Conservation (phyloP, 1,140 invertebrate genomes). For the Nomia melanderi region DNA sequence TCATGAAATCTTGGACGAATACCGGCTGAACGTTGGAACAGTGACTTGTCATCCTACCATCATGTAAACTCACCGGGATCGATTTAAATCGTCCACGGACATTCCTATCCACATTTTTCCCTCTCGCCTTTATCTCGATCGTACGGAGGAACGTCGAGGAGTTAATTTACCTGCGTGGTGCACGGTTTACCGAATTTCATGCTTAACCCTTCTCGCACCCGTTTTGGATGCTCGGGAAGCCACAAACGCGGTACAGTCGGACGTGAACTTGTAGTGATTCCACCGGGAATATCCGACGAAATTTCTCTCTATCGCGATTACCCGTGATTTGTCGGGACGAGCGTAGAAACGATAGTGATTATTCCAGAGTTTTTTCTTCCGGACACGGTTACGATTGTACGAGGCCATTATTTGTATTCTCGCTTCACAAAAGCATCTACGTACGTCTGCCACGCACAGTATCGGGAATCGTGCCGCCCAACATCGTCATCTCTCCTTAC, state of each 20-base stretch:
- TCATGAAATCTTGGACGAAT: slow-evolving; percentile 58
- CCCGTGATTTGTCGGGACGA: not conserved
- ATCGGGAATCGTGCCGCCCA: slow-evolving; percentile 46
- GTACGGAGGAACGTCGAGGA: no score
- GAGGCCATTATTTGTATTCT: not conserved
- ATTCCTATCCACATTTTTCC: not conserved
- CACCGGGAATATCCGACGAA: not conserved
- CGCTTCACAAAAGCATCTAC: slow-evolving; percentile 3
- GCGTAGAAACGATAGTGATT: not conserved
- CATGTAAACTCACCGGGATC: not conserved
- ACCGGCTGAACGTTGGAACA: slow-evolving; percentile 28
- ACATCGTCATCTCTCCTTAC: slow-evolving; percentile 39
- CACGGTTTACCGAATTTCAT: not conserved
- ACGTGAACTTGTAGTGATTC: slow-evolving; percentile 27
- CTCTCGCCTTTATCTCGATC: not conserved
- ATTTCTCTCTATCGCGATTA: not conserved
- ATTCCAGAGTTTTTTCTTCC: not conserved
- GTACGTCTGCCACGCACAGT: slow-evolving; percentile 11
- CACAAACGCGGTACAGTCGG: not conserved
- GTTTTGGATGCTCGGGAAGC: not conserved
- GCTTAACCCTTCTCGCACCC: not conserved
- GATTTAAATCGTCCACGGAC: not conserved
- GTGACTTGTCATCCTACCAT: slow-evolving; percentile 29
- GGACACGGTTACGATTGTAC: not conserved
- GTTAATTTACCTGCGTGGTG: no score